These are phyloP conservation scores for Planococcus citri DNA, from an alignment of 1,140 invertebrate genomes.

Conservation along the genomic window DNA sequence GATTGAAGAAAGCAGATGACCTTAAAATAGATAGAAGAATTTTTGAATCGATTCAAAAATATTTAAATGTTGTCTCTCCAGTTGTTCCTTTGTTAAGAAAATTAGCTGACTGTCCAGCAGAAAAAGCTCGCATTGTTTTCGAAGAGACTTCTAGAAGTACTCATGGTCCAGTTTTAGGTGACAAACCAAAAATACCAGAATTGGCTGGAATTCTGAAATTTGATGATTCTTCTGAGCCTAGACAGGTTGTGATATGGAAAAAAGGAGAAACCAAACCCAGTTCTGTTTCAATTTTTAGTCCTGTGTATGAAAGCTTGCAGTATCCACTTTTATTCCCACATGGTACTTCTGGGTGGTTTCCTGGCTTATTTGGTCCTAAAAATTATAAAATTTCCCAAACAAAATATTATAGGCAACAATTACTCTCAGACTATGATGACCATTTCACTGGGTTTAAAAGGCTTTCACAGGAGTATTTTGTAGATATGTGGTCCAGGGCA, in stretches of 20 bases:
- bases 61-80: no score
- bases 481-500: neutral
- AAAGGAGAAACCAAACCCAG: neutral
- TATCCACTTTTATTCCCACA: conserved; percentile 20
- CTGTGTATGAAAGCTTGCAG: neutral
- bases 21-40: no score
- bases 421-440: neutral
- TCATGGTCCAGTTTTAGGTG: neutral
- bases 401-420: neutral
- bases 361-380: neutral
- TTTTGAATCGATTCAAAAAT: no score
- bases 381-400: neutral
- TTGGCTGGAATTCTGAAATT: neutral
- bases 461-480: neutral
- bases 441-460: neutral
- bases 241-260: neutral
- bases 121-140: no score
- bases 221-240: neutral
- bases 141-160: neutral
- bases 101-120: no score
- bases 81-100: no score
- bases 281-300: neutral
- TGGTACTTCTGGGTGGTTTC: neutral
- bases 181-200: neutral
- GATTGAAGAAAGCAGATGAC: no score